Evolutionary conservation across 2,888 invertebrate species (phyloP), one percentile per base, ranked within the genome.

Genomic region (Omphaloscelis lunosa): DNA sequence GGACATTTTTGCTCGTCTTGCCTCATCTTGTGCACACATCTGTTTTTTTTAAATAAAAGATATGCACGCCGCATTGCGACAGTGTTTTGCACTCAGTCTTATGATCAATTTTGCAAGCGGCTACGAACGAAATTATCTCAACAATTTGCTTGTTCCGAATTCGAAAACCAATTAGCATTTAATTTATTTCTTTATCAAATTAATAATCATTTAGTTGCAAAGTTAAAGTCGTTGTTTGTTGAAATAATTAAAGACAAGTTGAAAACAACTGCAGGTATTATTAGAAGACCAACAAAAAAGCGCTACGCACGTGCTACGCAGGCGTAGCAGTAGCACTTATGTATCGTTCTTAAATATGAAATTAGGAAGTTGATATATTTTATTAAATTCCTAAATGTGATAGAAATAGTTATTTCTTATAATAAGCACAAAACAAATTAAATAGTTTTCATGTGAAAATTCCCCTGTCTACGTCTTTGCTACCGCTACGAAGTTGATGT

Each of bases 1-100:
- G 82, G 87, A 90, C 89, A 87, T 82, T 88, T 78, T 86, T 66
- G 75, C 83, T 77, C 78, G 81, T 87, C 88, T 83, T 78, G 84
- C 71, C 79, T 85, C 82, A 78, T 84, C 81, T 85, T 86, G 69
- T 70, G 69, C 80, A 77, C 62, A 81, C 75, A 75, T 79, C 69
- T 75, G 29, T 75, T 58, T 83, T 62, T 75, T 71, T 70, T 62
- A n/a, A 56, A 53, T 66, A 63, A 74, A 75, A 79, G 29, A 74
- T 27, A 69, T 78, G 75, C 66, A 67, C 48, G 56, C 61, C 69
- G 80, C 82, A 80, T 58, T 88, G 88, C 77, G 77, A 83, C 88
- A 75, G 61, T 69, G 62, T 82, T 66, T 72, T 77, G 65, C 65
- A 79, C 58, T 85, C 63, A 59, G 63, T 70, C 27, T 75, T 76